These are phyloP conservation scores for Chloroclystis v-ata DNA, from an alignment of 2,888 invertebrate genomes.

Conservation along the genomic window DNA sequence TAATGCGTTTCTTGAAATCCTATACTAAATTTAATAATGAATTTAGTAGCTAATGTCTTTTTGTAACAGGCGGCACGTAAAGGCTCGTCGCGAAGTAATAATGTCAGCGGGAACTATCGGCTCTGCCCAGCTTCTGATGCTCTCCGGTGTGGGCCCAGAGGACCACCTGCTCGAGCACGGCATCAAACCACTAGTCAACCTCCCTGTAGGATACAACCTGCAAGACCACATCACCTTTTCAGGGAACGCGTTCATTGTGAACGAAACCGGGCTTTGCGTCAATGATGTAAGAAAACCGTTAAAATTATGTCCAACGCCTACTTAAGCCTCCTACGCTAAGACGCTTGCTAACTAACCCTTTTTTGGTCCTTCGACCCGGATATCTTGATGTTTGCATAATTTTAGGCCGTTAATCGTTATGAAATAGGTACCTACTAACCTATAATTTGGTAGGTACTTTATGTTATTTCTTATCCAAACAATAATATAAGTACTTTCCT, in stretches of 20 bases:
- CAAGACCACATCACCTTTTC: conserved; percentile 89
- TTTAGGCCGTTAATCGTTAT: no score
- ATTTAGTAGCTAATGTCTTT: no score
- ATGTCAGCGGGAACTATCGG: conserved; percentile 89
- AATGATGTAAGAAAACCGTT: conserved; percentile 80
- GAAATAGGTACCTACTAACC: neutral
- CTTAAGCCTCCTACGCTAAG: neutral
- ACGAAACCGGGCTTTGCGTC: conserved; percentile 80
- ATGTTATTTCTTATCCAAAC: no score
- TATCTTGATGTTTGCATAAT: neutral
- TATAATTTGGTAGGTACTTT: no score
- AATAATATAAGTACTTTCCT: no score
- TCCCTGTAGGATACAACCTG: conserved; percentile 88
- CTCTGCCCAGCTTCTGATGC: conserved; percentile 90
- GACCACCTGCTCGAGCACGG: conserved; percentile 78
- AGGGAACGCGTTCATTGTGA: conserved; percentile 84
- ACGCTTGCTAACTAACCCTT: neutral
- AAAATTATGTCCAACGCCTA: no score
- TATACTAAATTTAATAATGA: no score
- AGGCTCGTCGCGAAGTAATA: conserved; percentile 86
- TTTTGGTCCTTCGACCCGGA: conserved; percentile 2
- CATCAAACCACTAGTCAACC: conserved; percentile 81
- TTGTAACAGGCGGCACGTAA: conserved; percentile 47
- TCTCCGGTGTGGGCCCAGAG: conserved; percentile 88
- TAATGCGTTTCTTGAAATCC: no score